These are phyloP conservation scores for Centrocercus urophasianus DNA, from an alignment of 2,113 vertebrate species.

Conservation along the genomic window DNA sequence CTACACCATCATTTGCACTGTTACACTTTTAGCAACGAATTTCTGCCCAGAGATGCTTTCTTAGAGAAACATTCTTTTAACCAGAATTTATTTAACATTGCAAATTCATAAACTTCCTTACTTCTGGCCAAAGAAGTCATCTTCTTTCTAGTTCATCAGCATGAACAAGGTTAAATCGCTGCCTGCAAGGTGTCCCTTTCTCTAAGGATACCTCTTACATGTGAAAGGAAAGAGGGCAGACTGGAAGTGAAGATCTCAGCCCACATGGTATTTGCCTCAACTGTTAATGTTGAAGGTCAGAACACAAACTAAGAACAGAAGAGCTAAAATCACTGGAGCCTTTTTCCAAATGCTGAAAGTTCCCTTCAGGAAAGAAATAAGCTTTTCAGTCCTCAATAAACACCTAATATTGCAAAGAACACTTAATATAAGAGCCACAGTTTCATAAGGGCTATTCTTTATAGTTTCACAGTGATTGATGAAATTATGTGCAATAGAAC, in stretches of 20 bases:
- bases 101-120: not conserved
- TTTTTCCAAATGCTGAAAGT: not conserved
- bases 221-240: not conserved
- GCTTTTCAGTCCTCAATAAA: not conserved
- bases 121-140: not conserved
- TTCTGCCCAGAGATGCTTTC: not conserved
- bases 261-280: not conserved
- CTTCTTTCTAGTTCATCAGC: not conserved
- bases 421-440: not conserved
- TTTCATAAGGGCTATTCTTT: not conserved
- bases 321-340: not conserved
- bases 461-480: not conserved
- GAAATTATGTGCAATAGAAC: not conserved
- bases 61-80: not conserved
- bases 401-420: not conserved
- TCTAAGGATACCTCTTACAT: not conserved
- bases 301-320: not conserved
- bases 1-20: not conserved
- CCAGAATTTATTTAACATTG: not conserved
- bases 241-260: not conserved
- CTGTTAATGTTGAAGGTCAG: not conserved
- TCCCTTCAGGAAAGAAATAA: not conserved
- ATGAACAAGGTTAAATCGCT: not conserved
- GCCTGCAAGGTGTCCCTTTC: not conserved
- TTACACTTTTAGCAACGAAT: not conserved